Base-by-base conservation (phyloP, 2,888 invertebrate genomes). In the Mythimna albipuncta region DNA sequence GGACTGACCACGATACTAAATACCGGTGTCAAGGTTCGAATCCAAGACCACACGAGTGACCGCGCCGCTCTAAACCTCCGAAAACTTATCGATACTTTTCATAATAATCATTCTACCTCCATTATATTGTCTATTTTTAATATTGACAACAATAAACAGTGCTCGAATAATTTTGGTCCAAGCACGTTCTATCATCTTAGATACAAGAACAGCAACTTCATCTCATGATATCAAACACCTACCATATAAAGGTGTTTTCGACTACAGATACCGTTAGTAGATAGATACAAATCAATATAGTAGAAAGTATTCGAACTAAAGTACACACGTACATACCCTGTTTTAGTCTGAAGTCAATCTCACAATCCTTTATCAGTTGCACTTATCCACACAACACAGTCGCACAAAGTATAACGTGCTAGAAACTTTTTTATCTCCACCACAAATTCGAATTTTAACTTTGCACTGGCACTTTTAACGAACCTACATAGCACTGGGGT, bases 401-500 rank as follows among this genome's bases (percentile, higher is more conserved):
- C 87, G 88, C 91, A 91, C 91, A 88, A 83, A 88, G 89, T 89
- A 86, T 88, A 91, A 91, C 89, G 90, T 90, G 89, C 88, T 76
- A 87, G 77, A 90, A 91, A 89, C 87, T 89, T 90, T 89, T 89
- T 90, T 88, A 87, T 87, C 81, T 89, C 82, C 91, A 91, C 90
- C 94, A 94, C 94, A 93, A 93, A 93, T 95, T 95, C 92, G 91
- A 94, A 95, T 91, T 93, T 91, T 88, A 91, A 91, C 92, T 93
- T 92, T 83, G 93, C 96, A 95, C 95, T 91, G 91, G 89, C 95
- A 95, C 95, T 93, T 94, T 90, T 93, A 93, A 93, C 94, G 94
- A 94, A 93, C 93, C 92, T 91, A 91, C 93, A 91, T 89, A 91
- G 92, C 93, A 92, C 92, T 84, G 91, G 89, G 92, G 92, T 93